Evolutionary conservation across 2,888 invertebrate genomes (phyloP).

Genomic region (Acronicta psi): DNA sequence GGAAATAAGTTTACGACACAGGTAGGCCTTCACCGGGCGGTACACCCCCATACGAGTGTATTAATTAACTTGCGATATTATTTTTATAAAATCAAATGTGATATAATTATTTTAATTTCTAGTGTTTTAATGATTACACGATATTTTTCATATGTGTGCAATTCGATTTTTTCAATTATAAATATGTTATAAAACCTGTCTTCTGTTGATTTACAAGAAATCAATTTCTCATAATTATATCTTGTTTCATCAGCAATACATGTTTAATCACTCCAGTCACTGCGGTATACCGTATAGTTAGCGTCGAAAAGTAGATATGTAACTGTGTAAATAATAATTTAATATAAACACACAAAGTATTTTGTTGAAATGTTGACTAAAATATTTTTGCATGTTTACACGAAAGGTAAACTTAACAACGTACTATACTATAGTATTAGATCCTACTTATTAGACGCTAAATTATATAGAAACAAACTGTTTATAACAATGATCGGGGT

Average conservation of each 20-base stretch:
- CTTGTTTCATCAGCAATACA: conserved; percentile 2
- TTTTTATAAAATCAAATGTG: conserved; percentile 67
- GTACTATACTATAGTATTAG: conserved; percentile 26
- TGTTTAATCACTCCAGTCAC: conserved; percentile 10
- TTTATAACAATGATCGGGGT: conserved; percentile 18
- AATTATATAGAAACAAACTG: conserved; percentile 13
- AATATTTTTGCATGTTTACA: conserved; percentile 47
- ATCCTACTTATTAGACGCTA: conserved; percentile 26
- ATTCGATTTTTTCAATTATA: conserved; percentile 22
- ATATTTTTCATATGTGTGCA: conserved; percentile 35
- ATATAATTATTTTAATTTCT: conserved; percentile 65
- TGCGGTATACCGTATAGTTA: conserved; percentile 11
- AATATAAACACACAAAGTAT: conserved; percentile 24
- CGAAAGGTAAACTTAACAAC: conserved; percentile 26
- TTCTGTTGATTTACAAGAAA: conserved; percentile 9
- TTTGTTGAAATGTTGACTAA: conserved; percentile 29
- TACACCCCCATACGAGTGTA: conserved; percentile 27
- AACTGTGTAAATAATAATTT: conserved; percentile 17
- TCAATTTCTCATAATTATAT: conserved; percentile 4
- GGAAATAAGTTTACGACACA: conserved; percentile 48
- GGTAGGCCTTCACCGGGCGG: conserved; percentile 50
- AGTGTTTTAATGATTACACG: conserved; percentile 56
- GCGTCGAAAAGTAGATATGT: conserved; percentile 17
- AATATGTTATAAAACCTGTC: conserved; percentile 26
- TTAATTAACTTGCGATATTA: conserved; percentile 45